Evolutionary conservation across 2,797 vertebrate genomes (phyloP).

Genomic region (Cyclura pinguis): DNA sequence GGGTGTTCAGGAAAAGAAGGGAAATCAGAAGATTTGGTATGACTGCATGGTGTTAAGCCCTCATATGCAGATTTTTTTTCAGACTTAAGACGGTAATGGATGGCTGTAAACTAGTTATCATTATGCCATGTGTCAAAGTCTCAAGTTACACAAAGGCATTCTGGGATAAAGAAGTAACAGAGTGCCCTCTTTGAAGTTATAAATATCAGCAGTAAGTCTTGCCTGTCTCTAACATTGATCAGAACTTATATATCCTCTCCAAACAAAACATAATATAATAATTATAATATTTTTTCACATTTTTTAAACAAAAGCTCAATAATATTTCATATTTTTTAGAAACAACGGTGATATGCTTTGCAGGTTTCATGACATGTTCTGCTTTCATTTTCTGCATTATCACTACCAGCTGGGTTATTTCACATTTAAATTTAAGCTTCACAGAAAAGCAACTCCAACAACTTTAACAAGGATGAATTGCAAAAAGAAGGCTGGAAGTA

Average conservation of each 20-base stretch:
- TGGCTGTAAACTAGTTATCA: constrained; percentile 27
- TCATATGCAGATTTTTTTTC: constrained; percentile 16
- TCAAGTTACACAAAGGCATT: constrained; percentile 37
- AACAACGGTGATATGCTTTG: neutral
- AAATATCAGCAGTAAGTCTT: constrained; percentile 17
- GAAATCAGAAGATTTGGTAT: neutral
- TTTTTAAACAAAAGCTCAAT: neutral
- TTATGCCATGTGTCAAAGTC: constrained; percentile 27
- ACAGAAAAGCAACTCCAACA: neutral
- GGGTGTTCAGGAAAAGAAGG: neutral
- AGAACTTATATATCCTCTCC: neutral
- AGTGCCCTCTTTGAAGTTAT: constrained; percentile 24
- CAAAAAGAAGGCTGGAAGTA: constrained; percentile 7
- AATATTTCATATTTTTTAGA: neutral
- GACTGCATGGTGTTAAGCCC: neutral
- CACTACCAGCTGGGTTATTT: neutral
- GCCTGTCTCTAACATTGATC: neutral
- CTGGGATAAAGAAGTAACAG: constrained; percentile 24
- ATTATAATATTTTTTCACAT: neutral
- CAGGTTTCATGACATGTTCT: neutral
- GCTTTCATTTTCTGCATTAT: neutral
- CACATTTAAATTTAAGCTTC: neutral
- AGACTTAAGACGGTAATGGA: constrained; percentile 15
- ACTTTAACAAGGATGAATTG: neutral
- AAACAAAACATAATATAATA: neutral